Conservation (phyloP, 2,888 invertebrate genomes). For the Cheilosia scutellata region DNA sequence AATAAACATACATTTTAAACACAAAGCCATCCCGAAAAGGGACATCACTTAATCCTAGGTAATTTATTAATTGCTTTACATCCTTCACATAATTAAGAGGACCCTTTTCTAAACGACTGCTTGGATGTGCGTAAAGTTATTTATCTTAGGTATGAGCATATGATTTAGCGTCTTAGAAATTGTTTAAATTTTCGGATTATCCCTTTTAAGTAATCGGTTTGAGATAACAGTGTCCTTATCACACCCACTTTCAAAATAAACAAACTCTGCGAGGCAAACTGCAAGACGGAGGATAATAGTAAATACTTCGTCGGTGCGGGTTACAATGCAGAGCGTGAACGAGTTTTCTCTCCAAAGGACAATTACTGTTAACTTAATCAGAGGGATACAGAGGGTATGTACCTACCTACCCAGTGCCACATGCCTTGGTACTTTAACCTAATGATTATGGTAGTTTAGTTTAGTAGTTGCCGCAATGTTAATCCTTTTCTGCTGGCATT, state of each 20-base stretch:
- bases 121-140: slow-evolving; percentile 8
- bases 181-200: slow-evolving; percentile 65
- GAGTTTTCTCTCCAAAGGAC: slow-evolving; percentile 35
- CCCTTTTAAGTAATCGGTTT: slow-evolving; percentile 47
- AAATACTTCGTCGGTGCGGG: slow-evolving; percentile 29
- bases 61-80: slow-evolving; percentile 73
- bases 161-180: slow-evolving; percentile 35
- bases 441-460: slow-evolving; percentile 44
- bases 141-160: slow-evolving; percentile 15
- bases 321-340: slow-evolving; percentile 7
- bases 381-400: background rate
- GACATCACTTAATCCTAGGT: slow-evolving; percentile 63
- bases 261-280: slow-evolving; percentile 2
- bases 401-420: background rate
- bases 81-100: slow-evolving; percentile 69
- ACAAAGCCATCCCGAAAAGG: slow-evolving; percentile 51
- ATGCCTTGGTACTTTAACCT: slow-evolving; percentile 38
- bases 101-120: slow-evolving; percentile 42
- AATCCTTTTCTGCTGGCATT: slow-evolving; percentile 57
- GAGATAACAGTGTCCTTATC: slow-evolving; percentile 48
- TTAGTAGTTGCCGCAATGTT: slow-evolving; percentile 29
- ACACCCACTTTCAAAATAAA: slow-evolving; percentile 54
- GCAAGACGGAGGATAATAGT: slow-evolving; percentile 12
- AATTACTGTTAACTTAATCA: slow-evolving; percentile 60
- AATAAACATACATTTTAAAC: slow-evolving; percentile 52